A percentile compares a stretch with the other conserved stretches of the same genome.
These are phyloP conservation scores for Lamprologus lemairii DNA, from an alignment of 2,113 vertebrate species.

Conservation along the genomic window DNA sequence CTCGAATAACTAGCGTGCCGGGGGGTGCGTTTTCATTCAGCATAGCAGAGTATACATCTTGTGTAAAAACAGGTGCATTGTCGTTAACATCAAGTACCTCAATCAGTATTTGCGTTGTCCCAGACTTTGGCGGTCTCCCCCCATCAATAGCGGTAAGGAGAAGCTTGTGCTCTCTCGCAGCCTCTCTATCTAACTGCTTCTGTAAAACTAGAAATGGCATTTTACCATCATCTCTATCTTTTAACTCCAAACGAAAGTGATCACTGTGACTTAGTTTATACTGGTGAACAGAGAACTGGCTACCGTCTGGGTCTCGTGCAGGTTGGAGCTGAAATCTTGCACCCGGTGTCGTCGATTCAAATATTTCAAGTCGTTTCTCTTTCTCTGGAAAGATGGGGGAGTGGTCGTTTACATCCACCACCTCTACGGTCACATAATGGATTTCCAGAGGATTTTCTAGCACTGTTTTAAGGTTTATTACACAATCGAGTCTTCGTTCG, in stretches of 20 bases:
- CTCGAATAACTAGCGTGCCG: slow-evolving; percentile 31
- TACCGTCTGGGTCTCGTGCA: slow-evolving; percentile 69
- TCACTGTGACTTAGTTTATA: slow-evolving; percentile 59
- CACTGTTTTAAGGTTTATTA: slow-evolving; percentile 38
- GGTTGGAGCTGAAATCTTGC: slow-evolving; percentile 24
- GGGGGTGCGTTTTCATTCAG: slow-evolving; percentile 1
- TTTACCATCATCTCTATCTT: slow-evolving; percentile 39
- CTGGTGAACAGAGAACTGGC: slow-evolving; percentile 54
- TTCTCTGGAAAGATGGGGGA: slow-evolving; percentile 6
- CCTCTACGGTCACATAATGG: slow-evolving; percentile 70
- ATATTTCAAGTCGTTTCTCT: slow-evolving; percentile 19
- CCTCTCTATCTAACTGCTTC: slow-evolving; percentile 51
- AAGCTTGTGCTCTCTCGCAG: neutral
- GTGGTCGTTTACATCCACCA: slow-evolving; percentile 68
- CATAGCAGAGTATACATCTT: slow-evolving; percentile 22
- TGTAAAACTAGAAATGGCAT: slow-evolving; percentile 49
- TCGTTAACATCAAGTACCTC: slow-evolving; percentile 56
- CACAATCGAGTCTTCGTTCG: slow-evolving; percentile 36
- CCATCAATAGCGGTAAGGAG: slow-evolving; percentile 57
- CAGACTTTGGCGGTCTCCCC: slow-evolving; percentile 44
- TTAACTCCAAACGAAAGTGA: slow-evolving; percentile 50
- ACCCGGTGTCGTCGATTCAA: neutral
- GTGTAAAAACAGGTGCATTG: slow-evolving; percentile 48
- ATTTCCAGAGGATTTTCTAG: slow-evolving; percentile 67
- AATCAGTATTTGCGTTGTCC: slow-evolving; percentile 23